A percentile compares a stretch with the other conserved stretches of the same genome.
Conservation (phyloP, 2,888 invertebrate species). For the Scotopteryx bipunctaria region DNA sequence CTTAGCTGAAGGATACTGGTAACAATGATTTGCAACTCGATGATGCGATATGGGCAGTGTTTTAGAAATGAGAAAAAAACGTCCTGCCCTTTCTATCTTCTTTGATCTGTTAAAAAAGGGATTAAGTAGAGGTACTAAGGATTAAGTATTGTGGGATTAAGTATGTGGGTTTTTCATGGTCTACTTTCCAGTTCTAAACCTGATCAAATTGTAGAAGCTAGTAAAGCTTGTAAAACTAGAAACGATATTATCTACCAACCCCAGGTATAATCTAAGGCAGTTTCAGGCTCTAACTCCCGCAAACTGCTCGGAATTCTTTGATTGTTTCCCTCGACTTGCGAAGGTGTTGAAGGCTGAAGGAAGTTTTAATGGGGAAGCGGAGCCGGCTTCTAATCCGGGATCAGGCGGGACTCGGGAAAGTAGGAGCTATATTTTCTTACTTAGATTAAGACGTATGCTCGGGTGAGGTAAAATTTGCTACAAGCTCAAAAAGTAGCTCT, state of each 20-base stretch:
- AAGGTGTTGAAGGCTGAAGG: conserved; percentile 44
- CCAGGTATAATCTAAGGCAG: conserved; percentile 2
- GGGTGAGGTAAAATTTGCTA: conserved; percentile 4
- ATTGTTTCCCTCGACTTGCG: conserved; percentile 30
- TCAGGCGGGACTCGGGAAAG: conserved; percentile 32
- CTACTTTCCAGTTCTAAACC: no score
- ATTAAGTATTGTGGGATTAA: no score
- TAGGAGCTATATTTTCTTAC: conserved; percentile 29
- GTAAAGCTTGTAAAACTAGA: neutral
- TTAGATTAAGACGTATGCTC: conserved; percentile 31
- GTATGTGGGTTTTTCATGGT: no score
- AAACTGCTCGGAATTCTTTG: conserved; percentile 31
- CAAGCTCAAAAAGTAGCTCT: conserved; percentile 12
- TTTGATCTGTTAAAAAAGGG: no score
- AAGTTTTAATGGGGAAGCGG: conserved; percentile 53
- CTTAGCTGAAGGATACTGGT: no score
- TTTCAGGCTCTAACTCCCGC: conserved; percentile 13
- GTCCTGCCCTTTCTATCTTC: no score
- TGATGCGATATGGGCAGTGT: no score
- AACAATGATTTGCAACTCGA: no score
- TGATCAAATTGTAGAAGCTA: no score
- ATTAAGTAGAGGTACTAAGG: no score
- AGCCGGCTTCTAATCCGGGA: conserved; percentile 42
- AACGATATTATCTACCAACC: neutral
- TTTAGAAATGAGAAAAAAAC: no score